Evolutionary conservation across 2,113 vertebrate species (phyloP).

Genomic region (Syngnathus floridae): DNA sequence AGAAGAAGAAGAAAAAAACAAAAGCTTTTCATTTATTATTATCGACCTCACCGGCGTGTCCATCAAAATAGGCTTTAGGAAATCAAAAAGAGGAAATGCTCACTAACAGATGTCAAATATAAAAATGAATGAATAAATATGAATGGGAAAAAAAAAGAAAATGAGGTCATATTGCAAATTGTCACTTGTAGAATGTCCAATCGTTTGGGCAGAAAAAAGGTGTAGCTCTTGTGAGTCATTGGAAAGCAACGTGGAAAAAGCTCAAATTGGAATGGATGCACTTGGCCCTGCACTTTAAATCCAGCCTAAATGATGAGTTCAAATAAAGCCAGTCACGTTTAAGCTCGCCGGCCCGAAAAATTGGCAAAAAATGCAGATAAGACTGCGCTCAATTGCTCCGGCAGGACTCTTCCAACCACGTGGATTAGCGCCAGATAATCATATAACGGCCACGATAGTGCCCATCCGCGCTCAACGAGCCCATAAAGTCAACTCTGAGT

Average conservation of each 20-base stretch:
- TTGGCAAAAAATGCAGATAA: slow-evolving; percentile 62
- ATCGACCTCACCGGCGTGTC: slow-evolving; percentile 71
- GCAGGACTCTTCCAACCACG: slow-evolving; percentile 47
- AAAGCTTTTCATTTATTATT: slow-evolving; percentile 91
- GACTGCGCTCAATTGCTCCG: slow-evolving; percentile 55
- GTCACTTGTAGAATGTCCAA: too few relatives aligned
- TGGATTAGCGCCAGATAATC: slow-evolving; percentile 58
- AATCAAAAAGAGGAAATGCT: neutral
- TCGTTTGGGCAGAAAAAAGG: too few relatives aligned
- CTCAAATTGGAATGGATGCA: neutral
- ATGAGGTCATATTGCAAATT: too few relatives aligned
- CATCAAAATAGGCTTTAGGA: slow-evolving; percentile 63
- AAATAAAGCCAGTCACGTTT: neutral
- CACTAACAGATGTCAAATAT: neutral
- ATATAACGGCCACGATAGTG: slow-evolving; percentile 50
- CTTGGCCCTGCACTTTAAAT: neutral
- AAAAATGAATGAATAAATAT: neutral
- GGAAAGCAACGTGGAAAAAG: neutral
- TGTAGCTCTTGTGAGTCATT: too few relatives aligned
- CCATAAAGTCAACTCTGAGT: slow-evolving; percentile 57
- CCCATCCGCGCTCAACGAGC: slow-evolving; percentile 41
- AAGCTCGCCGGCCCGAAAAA: slow-evolving; percentile 44
- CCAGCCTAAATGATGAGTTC: neutral
- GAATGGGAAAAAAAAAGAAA: too few relatives aligned
- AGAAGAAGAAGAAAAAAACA: slow-evolving; percentile 35